Evolutionary conservation across 2,797 vertebrate genomes (phyloP).

Genomic region (Smutsia gigantea): DNA sequence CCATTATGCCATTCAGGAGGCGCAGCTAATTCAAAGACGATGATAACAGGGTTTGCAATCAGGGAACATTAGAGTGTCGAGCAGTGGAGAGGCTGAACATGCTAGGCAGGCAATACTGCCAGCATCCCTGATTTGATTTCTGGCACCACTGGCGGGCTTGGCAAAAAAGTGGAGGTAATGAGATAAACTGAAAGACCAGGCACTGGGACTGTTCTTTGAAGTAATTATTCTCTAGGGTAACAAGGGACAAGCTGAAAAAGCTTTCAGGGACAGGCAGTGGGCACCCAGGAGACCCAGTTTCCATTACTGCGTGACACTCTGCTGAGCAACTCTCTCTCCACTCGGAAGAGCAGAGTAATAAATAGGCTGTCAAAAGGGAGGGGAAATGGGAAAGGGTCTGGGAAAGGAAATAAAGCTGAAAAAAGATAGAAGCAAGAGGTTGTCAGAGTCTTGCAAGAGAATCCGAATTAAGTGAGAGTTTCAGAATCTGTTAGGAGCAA

Average conservation of each 20-base stretch:
- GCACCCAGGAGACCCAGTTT: constrained; percentile 70
- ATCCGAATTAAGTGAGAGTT: neutral
- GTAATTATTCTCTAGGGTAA: constrained; percentile 85
- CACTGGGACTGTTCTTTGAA: constrained; percentile 82
- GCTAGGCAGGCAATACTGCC: constrained; percentile 78
- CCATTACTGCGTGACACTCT: constrained; percentile 74
- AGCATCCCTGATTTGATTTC: constrained; percentile 83
- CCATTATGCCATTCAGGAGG: constrained; percentile 79
- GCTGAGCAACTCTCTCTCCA: constrained; percentile 48
- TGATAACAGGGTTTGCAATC: constrained; percentile 85
- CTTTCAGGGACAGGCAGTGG: constrained; percentile 78
- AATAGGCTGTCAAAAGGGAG: constrained; percentile 50
- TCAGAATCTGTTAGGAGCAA: neutral
- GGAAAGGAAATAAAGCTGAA: neutral
- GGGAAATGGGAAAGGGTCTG: neutral
- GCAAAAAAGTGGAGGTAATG: constrained; percentile 79
- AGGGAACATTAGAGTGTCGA: constrained; percentile 82
- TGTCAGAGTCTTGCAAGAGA: neutral
- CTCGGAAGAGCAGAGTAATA: constrained; percentile 37
- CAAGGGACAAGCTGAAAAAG: constrained; percentile 81
- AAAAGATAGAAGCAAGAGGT: neutral
- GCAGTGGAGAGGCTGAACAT: constrained; percentile 74
- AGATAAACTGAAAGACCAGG: constrained; percentile 84
- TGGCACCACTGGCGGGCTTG: constrained; percentile 84
- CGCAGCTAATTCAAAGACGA: constrained; percentile 81